These are phyloP conservation scores for Megalurothrips usitatus DNA, from an alignment of 2,888 invertebrate genomes.

Conservation along the genomic window DNA sequence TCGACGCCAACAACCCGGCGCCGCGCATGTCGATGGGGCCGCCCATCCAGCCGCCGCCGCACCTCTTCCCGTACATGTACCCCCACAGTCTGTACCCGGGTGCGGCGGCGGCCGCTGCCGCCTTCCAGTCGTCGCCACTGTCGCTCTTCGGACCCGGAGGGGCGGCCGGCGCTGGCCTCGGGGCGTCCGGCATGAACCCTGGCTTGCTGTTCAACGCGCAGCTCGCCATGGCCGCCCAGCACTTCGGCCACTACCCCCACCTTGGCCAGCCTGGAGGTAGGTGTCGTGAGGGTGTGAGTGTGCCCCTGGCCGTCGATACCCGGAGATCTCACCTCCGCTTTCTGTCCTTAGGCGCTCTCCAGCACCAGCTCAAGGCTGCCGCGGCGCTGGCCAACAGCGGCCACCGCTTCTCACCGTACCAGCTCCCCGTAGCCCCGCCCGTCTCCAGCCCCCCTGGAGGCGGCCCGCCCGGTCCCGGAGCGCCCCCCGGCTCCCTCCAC, in stretches of 20 bases:
- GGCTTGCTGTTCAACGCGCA: constrained; percentile 85
- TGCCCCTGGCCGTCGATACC: background rate
- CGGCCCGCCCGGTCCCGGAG: constrained; percentile 48
- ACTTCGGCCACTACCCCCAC: constrained; percentile 58
- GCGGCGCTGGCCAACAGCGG: constrained; percentile 58
- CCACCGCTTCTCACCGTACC: constrained; percentile 86
- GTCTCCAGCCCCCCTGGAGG: constrained; percentile 45
- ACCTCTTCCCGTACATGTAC: constrained; percentile 86
- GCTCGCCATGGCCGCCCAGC: constrained; percentile 80
- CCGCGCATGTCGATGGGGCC: constrained; percentile 88
- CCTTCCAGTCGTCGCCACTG: background rate
- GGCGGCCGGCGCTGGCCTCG: constrained; percentile 44
- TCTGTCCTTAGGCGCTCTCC: constrained; percentile 51
- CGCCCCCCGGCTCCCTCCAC: constrained; percentile 59
- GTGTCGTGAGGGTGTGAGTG: background rate
- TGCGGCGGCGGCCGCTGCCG: background rate
- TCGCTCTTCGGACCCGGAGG: background rate
- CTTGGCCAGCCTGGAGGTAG: constrained; percentile 53
- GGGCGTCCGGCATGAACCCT: constrained; percentile 47
- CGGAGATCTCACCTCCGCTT: background rate
- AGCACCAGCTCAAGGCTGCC: constrained; percentile 52
- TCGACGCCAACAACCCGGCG: constrained; percentile 55
- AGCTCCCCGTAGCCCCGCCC: constrained; percentile 48
- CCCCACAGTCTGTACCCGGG: constrained; percentile 69
- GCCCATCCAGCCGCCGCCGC: constrained; percentile 66